Evolutionary conservation across 2,888 invertebrate genomes (phyloP), one percentile per base, ranked within the genome.

Genomic region (Caenorhabditis becei): DNA sequence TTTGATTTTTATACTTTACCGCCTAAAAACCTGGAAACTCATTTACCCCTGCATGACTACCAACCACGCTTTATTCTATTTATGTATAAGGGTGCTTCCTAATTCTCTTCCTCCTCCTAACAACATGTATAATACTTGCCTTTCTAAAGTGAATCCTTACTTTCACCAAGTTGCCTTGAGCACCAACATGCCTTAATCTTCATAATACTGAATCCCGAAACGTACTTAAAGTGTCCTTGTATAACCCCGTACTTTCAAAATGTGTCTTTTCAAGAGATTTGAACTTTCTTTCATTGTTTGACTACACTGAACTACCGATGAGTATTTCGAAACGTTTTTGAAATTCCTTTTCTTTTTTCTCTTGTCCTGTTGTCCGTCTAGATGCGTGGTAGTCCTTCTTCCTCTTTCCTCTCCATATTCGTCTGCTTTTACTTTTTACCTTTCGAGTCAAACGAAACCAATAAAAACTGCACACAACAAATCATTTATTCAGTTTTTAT

Each of bases 341-440:
- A 11, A 44, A 18, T 56, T 32, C 10, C 5, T 7, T 58, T 51
- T 35, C 26, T 69, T 69, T 69, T 24, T 16, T 5, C 37, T 37
- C 47, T 32, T 16, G 4, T 26, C 23, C 72, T 37, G 72, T 74
- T 74, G 75, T 75, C 59, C 37, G 51, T 35, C n/a, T 70, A 70
- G 77, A 78, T 65, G 70, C 70, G 77, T 70, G 77, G 77, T 77
- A 77, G 69, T 18, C 56, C 37, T 63, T 65, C 44, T 62, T 54
- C 23, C 58, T 20, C 26, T 28, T 54, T 44, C 23, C 10, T n/a
- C n/a, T n/a, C n/a, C n/a, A n/a, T n/a, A n/a, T n/a, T n/a, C n/a
- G n/a, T n/a, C n/a, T n/a, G n/a, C n/a, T n/a, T n/a, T n/a, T n/a
- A n/a, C n/a, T n/a, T n/a, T n/a, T n/a, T n/a, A n/a, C n/a, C n/a